Conservation (phyloP, 2,888 invertebrate species). For the Nebria brevicollis region DNA sequence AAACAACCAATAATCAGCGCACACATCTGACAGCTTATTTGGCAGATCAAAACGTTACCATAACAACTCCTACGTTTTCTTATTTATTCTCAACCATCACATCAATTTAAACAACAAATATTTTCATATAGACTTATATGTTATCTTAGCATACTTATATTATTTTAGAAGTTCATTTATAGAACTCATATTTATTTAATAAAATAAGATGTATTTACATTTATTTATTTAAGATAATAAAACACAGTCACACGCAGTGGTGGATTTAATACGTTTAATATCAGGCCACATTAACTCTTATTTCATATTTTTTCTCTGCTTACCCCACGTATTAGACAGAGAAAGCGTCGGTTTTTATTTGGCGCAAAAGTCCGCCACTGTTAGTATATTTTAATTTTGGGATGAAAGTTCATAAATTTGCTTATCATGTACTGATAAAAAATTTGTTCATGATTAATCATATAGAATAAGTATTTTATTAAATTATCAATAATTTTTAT, state of each 20-base stretch:
- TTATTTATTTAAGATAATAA: neutral
- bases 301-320: too few relatives aligned
- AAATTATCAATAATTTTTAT: neutral
- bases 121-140: too few relatives aligned
- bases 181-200: too few relatives aligned
- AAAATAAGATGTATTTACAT: too few relatives aligned
- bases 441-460: neutral
- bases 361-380: neutral
- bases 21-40: neutral
- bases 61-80: conserved; percentile 4
- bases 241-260: neutral
- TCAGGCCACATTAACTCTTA: too few relatives aligned
- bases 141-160: too few relatives aligned
- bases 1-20: neutral
- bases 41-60: neutral
- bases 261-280: neutral
- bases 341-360: too few relatives aligned
- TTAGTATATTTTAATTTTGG: neutral
- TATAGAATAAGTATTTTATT: neutral
- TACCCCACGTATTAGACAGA: too few relatives aligned
- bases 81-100: neutral
- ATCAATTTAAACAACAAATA: too few relatives aligned
- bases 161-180: too few relatives aligned
- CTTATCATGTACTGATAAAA: neutral
- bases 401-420: conserved; percentile 5